These are phyloP conservation scores for Sparus aurata DNA, from an alignment of 2,797 vertebrate genomes.

Conservation along the genomic window DNA sequence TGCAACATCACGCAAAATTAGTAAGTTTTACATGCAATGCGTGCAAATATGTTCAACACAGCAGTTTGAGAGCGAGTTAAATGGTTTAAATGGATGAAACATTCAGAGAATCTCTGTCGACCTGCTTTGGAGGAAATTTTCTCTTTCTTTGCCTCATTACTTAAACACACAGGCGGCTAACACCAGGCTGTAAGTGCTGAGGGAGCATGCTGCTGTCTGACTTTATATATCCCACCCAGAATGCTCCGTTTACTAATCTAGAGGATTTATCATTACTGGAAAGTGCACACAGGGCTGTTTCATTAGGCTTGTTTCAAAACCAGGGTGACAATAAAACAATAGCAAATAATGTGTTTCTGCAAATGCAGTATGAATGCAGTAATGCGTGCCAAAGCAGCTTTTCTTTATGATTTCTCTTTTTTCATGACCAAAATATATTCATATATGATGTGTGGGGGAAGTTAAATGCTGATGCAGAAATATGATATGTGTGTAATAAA, in stretches of 20 bases:
- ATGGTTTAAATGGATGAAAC: constrained; percentile 30
- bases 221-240: constrained; percentile 41
- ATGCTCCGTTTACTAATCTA: constrained; percentile 42
- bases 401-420: background rate
- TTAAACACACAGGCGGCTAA: constrained; percentile 9
- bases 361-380: constrained; percentile 16
- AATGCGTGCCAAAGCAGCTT: constrained; percentile 7
- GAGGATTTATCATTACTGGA: constrained; percentile 43
- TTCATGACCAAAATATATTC: background rate
- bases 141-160: constrained; percentile 29
- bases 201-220: constrained; percentile 16
- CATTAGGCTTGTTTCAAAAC: constrained; percentile 24
- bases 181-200: constrained; percentile 40
- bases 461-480: constrained; percentile 4
- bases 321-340: constrained; percentile 32
- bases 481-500: background rate
- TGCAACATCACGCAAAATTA: constrained; percentile 12
- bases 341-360: constrained; percentile 12
- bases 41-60: background rate
- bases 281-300: constrained; percentile 37
- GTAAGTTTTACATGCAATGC: background rate
- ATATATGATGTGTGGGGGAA: background rate
- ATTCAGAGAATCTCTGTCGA: background rate
- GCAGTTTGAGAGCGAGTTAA: background rate
- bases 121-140: background rate